Conservation (phyloP, 2,797 vertebrate species). For the Anabas testudineus region DNA sequence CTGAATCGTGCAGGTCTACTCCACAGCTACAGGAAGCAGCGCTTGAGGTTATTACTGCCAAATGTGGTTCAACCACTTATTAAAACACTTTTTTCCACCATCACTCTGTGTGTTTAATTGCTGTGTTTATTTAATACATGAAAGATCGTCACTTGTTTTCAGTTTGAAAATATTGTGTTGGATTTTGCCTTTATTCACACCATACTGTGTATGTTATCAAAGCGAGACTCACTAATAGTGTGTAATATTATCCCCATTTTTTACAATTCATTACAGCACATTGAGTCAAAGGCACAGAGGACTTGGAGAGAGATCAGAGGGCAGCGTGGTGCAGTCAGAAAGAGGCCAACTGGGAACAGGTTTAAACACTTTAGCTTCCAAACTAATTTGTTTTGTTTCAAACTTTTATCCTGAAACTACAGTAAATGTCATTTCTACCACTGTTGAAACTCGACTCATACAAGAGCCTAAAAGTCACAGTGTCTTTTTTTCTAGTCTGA, state of each 20-base stretch:
- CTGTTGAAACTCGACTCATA: not conserved
- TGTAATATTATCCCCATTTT: not conserved
- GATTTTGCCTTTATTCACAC: too few species aligned
- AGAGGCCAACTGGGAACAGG: not conserved
- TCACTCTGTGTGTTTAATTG: too few species aligned
- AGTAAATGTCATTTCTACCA: too few species aligned
- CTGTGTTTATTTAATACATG: too few species aligned
- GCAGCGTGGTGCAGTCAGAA: not conserved
- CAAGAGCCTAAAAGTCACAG: not conserved
- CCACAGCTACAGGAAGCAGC: too few species aligned
- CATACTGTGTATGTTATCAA: too few species aligned
- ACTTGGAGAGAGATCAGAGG: not conserved
- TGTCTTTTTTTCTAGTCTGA: constrained; percentile 2
- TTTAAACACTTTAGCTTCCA: not conserved
- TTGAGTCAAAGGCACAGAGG: not conserved
- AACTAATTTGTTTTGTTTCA: not conserved
- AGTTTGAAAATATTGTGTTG: too few species aligned
- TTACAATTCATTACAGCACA: not conserved
- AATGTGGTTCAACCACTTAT: too few species aligned
- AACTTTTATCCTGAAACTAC: not conserved
- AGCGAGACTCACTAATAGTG: not conserved
- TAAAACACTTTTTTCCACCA: too few species aligned
- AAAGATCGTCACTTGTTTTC: too few species aligned
- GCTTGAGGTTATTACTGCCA: too few species aligned
- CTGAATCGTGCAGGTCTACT: too few species aligned